phyloP scores from a whole-genome alignment of 2,797 vertebrate species.

The Alcedo quadribrachys region DNA sequence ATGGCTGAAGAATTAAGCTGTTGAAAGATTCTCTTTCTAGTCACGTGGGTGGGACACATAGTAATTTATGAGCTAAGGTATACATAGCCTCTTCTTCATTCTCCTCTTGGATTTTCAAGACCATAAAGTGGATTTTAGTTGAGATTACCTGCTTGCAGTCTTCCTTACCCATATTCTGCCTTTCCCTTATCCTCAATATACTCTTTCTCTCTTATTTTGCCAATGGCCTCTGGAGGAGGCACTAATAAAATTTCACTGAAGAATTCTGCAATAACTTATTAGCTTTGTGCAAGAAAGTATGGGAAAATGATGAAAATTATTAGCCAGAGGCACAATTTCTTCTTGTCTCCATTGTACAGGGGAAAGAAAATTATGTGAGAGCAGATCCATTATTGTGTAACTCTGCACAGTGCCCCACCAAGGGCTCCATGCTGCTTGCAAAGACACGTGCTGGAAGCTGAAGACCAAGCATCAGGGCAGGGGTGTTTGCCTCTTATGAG shows the following conservation, averaged over 20 bases:
- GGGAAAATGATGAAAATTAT: not conserved
- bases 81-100: not conserved
- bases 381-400: not conserved
- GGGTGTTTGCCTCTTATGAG: not conserved
- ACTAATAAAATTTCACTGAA: conserved; percentile 7
- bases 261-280: conserved; percentile 28
- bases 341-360: not conserved
- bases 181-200: not conserved
- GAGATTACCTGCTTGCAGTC: not conserved
- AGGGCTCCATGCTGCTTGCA: not conserved
- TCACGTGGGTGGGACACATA: not conserved
- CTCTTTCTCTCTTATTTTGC: not conserved
- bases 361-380: not conserved
- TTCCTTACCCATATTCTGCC: not conserved
- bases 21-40: not conserved
- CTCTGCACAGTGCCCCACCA: not conserved
- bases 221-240: not conserved
- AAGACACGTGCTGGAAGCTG: not conserved
- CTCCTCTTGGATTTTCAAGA: not conserved
- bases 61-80: not conserved
- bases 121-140: conserved; percentile 1
- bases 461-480: not conserved
- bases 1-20: not conserved
- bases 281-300: not conserved
- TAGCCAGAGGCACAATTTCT: not conserved